Base-by-base conservation (phyloP, 2,797 vertebrate species). In the Xerus rutilus region DNA sequence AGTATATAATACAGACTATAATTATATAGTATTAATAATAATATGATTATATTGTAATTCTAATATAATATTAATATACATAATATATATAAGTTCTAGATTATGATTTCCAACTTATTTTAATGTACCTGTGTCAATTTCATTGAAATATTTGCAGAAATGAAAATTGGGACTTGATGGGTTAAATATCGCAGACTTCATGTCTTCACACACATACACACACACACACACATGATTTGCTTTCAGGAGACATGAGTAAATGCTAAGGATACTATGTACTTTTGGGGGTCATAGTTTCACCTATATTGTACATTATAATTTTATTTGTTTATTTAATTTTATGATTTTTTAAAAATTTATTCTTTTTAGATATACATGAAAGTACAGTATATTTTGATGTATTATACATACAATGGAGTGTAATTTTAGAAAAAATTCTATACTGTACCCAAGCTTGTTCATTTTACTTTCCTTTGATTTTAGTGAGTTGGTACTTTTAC, bases 341-440 rank as follows among this genome's bases (percentile, higher is more conserved):
- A 21, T 21, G 17, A 20, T 54, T 52, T 52, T 21, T 8, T 21
- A 57, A 57, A 57, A 57, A 39, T 39, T 39, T 57, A 20, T 57
- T 57, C 20, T 57, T 21, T 57, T 57, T 57, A 21, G 20, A 57
- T 57, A 57, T 3, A 57, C 54, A 57, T 21, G 20, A 57, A 20
- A 57, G 20, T 21, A 57, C 18, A 57, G 18, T 57, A 1, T 57
- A 21, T 57, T 57, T 57, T 57, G 54, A 57, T 18, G 21, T 20
- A 21, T 57, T 57, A 57, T 57, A 57, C 20, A 57, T 21, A 57
- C 54, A 57, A 57, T 57, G 7, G 52, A 57, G 20, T 76, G 45
- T 57, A 79, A 85, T 77, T 85, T 91, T 86, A 86, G 73, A 73
- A 81, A 85, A 91, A 1, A 62, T 88, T 59, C 10, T 72, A 67